These are phyloP conservation scores for Hydroisotoma schaefferi DNA, from an alignment of 2,888 invertebrate genomes.

Conservation along the genomic window DNA sequence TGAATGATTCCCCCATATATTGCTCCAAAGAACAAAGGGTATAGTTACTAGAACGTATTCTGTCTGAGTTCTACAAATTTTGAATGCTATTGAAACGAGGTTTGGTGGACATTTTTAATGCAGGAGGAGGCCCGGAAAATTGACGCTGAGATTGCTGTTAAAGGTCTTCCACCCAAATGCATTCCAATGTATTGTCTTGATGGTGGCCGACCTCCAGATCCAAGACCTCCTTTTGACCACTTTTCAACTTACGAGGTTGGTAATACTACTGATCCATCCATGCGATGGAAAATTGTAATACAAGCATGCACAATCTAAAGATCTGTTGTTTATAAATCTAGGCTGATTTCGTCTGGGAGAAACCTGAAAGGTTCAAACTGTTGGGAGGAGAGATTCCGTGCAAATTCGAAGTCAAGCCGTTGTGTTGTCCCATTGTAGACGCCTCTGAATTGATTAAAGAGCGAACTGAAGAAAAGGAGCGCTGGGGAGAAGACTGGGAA, in stretches of 20 bases:
- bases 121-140: slow-evolving; percentile 37
- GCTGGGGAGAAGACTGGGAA: slow-evolving; percentile 48
- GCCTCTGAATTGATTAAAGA: slow-evolving; percentile 32
- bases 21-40: slow-evolving; percentile 39
- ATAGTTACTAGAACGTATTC: slow-evolving; percentile 1
- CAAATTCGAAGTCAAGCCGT: slow-evolving; percentile 36
- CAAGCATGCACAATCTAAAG: too few relatives aligned
- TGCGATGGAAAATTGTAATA: too few relatives aligned
- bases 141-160: slow-evolving; percentile 24
- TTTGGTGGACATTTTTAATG: too few relatives aligned
- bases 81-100: too few relatives aligned
- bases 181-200: slow-evolving; percentile 44
- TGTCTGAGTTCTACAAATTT: too few relatives aligned
- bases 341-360: slow-evolving; percentile 44
- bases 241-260: slow-evolving; percentile 46
- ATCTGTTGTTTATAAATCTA: too few relatives aligned
- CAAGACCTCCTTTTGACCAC: slow-evolving; percentile 46
- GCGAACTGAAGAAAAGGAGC: slow-evolving; percentile 47
- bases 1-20: slow-evolving; percentile 39
- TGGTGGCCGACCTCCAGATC: slow-evolving; percentile 43
- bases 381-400: slow-evolving; percentile 45
- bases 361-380: slow-evolving; percentile 26
- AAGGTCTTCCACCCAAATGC: slow-evolving; percentile 41
- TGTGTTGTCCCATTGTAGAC: slow-evolving; percentile 37
- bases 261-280: slow-evolving; percentile 12